A percentile compares a stretch with the other conserved stretches of the same genome.
Conservation (phyloP, 2,888 invertebrate species). For the Caenorhabditis uteleia region DNA sequence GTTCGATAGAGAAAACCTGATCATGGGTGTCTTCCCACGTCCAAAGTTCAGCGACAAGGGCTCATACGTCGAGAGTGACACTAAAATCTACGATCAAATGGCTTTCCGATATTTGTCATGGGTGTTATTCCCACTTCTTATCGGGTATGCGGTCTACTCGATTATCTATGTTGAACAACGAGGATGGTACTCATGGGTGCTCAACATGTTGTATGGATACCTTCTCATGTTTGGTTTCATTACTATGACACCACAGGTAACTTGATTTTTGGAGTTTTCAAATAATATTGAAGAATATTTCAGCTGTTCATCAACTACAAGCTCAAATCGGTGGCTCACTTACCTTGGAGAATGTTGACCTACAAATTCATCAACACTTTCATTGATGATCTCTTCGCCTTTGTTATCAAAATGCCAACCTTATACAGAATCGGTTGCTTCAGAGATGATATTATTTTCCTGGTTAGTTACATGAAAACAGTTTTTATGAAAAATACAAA, state of each 20-base stretch:
- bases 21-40: constrained; percentile 83
- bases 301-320: constrained; percentile 96
- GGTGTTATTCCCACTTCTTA: constrained; percentile 89
- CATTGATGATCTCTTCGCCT: constrained; percentile 99
- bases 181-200: constrained; percentile 97
- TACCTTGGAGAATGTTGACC: constrained; percentile 99
- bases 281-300: no score
- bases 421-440: constrained; percentile 94
- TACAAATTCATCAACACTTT: constrained; percentile 99
- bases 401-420: constrained; percentile 99
- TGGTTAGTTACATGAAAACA: constrained; percentile 75
- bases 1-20: constrained; percentile 72
- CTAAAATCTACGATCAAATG: constrained; percentile 88
- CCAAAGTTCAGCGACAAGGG: constrained; percentile 89
- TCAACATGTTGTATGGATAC: constrained; percentile 96
- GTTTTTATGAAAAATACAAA: neutral
- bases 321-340: constrained; percentile 95
- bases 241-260: constrained; percentile 96
- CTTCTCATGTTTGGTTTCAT: constrained; percentile 96
- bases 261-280: neutral
- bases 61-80: constrained; percentile 91
- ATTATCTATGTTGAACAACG: constrained; percentile 88
- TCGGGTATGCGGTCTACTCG: constrained; percentile 93
- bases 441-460: constrained; percentile 97
- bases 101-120: constrained; percentile 94